phyloP scores from a whole-genome alignment of 1,140 invertebrate genomes.

The Rhopalosiphum padi region DNA sequence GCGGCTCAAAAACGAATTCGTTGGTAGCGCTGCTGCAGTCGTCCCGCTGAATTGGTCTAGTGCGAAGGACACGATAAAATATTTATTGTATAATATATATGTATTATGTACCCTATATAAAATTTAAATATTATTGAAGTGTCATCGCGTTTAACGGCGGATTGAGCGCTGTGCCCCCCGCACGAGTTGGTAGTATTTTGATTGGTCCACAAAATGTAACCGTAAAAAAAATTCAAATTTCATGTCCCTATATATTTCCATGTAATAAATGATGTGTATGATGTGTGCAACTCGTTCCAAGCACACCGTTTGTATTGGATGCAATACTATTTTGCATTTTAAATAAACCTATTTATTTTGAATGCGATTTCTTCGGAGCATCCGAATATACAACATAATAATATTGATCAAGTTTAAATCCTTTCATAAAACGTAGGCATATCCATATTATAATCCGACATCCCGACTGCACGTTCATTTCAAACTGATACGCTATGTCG shows the following conservation, averaged over 20 bases:
- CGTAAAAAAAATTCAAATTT: constrained; percentile 1
- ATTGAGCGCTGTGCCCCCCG: neutral
- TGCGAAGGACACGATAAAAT: neutral
- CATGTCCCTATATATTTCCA: neutral
- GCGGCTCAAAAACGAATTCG: neutral
- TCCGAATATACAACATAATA: neutral
- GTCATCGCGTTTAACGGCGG: neutral
- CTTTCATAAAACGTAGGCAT: neutral
- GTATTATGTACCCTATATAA: neutral
- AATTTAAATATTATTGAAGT: neutral
- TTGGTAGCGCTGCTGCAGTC: neutral
- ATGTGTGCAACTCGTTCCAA: neutral
- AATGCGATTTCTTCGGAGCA: neutral
- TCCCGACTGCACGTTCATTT: neutral
- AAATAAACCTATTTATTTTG: neutral
- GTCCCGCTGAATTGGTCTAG: neutral
- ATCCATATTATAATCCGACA: neutral
- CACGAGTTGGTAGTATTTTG: neutral
- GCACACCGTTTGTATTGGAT: neutral
- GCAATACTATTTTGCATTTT: neutral
- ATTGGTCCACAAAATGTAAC: neutral
- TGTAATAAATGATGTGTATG: neutral
- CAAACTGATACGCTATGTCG: neutral
- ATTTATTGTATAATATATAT: neutral
- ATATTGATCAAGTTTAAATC: neutral